phyloP scores from a whole-genome alignment of 1,140 invertebrate genomes.

The Sipha flava region DNA sequence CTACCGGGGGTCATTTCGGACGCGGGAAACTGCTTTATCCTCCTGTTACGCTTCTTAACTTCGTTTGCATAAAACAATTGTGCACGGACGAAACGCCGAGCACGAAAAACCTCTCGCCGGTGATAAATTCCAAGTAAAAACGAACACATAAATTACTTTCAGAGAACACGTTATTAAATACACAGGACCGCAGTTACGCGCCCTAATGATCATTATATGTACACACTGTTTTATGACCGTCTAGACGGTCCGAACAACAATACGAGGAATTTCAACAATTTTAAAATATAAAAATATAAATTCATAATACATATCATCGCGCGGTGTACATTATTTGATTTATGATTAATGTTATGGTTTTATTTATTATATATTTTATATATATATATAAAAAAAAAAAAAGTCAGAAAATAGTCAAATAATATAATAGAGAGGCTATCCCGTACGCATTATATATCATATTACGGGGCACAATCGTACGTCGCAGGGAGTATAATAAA shows the following conservation, averaged over 20 bases:
- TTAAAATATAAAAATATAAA: neutral
- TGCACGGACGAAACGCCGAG: neutral
- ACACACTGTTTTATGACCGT: neutral
- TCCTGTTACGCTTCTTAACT: slow-evolving; percentile 18
- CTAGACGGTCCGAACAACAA: neutral
- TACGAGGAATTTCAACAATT: neutral
- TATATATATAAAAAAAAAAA: too few relatives aligned
- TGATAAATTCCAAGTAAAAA: slow-evolving; percentile 10
- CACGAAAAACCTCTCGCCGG: neutral
- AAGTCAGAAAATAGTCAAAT: too few relatives aligned
- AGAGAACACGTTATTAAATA: slow-evolving; percentile 9
- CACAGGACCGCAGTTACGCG: neutral
- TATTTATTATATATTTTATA: too few relatives aligned
- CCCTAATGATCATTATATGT: slow-evolving; percentile 1
- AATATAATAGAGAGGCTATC: too few relatives aligned
- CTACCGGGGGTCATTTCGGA: neutral
- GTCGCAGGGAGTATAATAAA: too few relatives aligned
- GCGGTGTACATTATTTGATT: too few relatives aligned
- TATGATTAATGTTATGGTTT: too few relatives aligned
- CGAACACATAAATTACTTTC: slow-evolving; percentile 20
- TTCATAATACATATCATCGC: too few relatives aligned
- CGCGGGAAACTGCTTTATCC: neutral
- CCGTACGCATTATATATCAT: too few relatives aligned
- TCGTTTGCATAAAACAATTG: slow-evolving; percentile 30
- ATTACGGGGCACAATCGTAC: too few relatives aligned